Percentiles rank a stretch among this genome's conserved stretches.
Evolutionary conservation across 1,140 invertebrate genomes (phyloP).

Genomic region (Liolophura sinensis): DNA sequence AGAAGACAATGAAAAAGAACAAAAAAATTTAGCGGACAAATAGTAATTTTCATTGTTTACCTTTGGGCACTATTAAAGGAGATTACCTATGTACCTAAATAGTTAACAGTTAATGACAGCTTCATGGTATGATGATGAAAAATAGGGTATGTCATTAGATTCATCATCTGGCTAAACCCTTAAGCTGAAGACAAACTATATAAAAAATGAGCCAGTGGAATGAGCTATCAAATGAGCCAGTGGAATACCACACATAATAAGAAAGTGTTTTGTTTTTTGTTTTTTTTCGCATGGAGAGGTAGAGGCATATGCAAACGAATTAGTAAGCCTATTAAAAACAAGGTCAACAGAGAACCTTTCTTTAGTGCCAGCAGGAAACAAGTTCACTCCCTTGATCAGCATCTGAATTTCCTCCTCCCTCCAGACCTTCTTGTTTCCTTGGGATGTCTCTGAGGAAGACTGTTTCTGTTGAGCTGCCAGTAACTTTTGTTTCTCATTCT

Average conservation of each 20-base stretch:
- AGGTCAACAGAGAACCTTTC: conserved; percentile 65
- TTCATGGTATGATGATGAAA: neutral
- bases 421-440: conserved; percentile 67
- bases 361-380: conserved; percentile 94
- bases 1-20: conserved; percentile 17
- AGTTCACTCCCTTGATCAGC: conserved; percentile 92
- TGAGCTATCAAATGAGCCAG: no score
- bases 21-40: conserved; percentile 7
- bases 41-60: neutral
- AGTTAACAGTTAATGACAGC: neutral
- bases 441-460: conserved; percentile 20
- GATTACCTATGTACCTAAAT: neutral
- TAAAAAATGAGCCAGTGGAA: neutral
- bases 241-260: no score
- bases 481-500: conserved; percentile 72
- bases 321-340: no score
- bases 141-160: neutral
- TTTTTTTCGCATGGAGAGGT: no score
- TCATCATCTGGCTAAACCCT: neutral
- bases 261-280: no score
- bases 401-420: conserved; percentile 79
- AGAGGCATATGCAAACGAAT: no score
- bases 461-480: conserved; percentile 58
- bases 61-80: no score
- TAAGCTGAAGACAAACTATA: neutral